Percentiles rank a stretch among this genome's conserved stretches.
These are phyloP conservation scores for Aphidius colemani DNA, from an alignment of 2,888 invertebrate genomes.

Conservation along the genomic window DNA sequence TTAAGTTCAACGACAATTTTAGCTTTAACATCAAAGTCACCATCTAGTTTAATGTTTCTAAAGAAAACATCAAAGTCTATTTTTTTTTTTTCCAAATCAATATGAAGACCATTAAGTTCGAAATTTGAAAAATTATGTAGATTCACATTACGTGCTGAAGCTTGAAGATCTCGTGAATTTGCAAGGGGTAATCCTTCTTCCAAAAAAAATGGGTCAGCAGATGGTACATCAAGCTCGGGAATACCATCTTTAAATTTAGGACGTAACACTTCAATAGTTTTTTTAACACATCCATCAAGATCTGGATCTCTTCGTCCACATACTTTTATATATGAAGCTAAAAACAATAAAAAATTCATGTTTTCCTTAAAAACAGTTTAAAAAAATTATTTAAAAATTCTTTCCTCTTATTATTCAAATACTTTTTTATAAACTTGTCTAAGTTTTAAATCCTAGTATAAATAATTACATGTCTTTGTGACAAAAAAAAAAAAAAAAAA, in stretches of 20 bases:
- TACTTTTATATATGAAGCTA: conserved; percentile 50
- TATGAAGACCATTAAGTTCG: conserved; percentile 29
- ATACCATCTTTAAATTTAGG: conserved; percentile 43
- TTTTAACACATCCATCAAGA: conserved; percentile 43
- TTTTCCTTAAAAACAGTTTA: neutral
- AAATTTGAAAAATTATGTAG: conserved; percentile 44
- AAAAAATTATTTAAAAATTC: neutral
- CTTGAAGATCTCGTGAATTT: conserved; percentile 42
- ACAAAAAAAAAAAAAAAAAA: neutral
- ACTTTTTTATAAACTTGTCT: too few relatives aligned
- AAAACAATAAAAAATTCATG: conserved; percentile 10
- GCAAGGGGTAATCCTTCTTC: conserved; percentile 39
- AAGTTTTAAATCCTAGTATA: too few relatives aligned
- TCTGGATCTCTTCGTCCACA: conserved; percentile 50
- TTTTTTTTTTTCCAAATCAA: conserved; percentile 37
- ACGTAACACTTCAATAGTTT: conserved; percentile 40
- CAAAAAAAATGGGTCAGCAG: conserved; percentile 46
- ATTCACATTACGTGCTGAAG: conserved; percentile 40
- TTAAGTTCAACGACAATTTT: conserved; percentile 47
- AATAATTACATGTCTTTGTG: too few relatives aligned
- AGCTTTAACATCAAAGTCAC: conserved; percentile 46
- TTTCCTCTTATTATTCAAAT: neutral
- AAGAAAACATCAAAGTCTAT: conserved; percentile 36
- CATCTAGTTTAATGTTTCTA: conserved; percentile 35
- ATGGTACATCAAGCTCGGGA: conserved; percentile 48